phyloP scores from a whole-genome alignment of 2,888 invertebrate genomes.

The Gasteruption jaculator region DNA sequence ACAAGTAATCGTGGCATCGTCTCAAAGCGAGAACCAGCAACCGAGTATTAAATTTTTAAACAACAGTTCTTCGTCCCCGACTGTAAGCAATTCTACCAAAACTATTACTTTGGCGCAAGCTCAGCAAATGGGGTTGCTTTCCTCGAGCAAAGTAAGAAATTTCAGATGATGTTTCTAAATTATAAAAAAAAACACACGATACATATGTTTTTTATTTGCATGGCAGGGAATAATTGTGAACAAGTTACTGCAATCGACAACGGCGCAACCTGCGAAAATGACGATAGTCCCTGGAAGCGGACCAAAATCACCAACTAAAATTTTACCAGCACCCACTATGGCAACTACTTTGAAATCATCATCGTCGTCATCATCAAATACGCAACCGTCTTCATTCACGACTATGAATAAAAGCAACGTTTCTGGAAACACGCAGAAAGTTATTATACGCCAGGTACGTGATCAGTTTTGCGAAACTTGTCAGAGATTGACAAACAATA shows the following conservation, averaged over 20 bases:
- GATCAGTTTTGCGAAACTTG: conserved; percentile 3
- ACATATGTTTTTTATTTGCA: conserved; percentile 8
- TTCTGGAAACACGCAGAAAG: conserved; percentile 54
- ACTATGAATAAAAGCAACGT: conserved; percentile 34
- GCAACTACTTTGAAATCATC: conserved; percentile 39
- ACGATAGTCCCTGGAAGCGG: conserved; percentile 48
- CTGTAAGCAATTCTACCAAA: conserved; percentile 53
- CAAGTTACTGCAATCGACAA: conserved; percentile 51
- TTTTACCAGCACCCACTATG: conserved; percentile 59
- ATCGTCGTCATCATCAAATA: conserved; percentile 30
- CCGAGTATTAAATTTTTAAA: conserved; percentile 47
- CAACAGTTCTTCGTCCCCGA: conserved; percentile 33
- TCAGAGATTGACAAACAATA: too few relatives aligned
- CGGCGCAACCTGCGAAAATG: conserved; percentile 44
- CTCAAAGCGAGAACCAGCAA: conserved; percentile 40
- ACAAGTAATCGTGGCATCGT: conserved; percentile 45
- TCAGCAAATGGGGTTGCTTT: conserved; percentile 59
- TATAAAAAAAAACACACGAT: conserved; percentile 13
- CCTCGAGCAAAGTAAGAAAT: conserved; percentile 52
- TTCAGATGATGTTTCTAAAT: too few relatives aligned
- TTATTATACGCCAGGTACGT: conserved; percentile 55
- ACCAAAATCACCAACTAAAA: conserved; percentile 67
- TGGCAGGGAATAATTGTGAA: conserved; percentile 52
- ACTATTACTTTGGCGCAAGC: conserved; percentile 64
- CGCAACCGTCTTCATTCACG: conserved; percentile 38